These are phyloP conservation scores for Ctenomys sociabilis DNA, from an alignment of 2,113 vertebrate genomes.

Conservation along the genomic window DNA sequence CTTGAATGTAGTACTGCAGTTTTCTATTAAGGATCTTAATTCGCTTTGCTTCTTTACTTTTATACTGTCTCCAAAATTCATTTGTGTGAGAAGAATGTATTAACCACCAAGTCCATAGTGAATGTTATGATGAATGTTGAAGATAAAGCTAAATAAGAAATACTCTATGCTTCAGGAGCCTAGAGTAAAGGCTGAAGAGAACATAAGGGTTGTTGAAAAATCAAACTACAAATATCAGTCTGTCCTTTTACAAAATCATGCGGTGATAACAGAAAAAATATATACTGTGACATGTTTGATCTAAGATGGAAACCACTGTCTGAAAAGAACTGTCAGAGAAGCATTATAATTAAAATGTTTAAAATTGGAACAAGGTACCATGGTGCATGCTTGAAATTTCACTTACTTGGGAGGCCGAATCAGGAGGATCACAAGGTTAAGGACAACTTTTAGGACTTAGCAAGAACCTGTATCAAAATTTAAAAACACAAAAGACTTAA, in stretches of 20 bases:
- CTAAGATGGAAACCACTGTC: background rate
- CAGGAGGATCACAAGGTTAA: background rate
- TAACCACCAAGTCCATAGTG: conserved; percentile 14
- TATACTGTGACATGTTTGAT: background rate
- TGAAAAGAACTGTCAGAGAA: conserved; percentile 24
- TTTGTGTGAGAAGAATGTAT: conserved; percentile 37
- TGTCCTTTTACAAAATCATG: conserved; percentile 53
- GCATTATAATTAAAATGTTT: conserved; percentile 5
- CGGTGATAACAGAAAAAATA: background rate
- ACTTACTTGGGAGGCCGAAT: background rate
- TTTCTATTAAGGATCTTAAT: conserved; percentile 46
- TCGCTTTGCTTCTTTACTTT: conserved; percentile 52
- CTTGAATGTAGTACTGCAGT: conserved; percentile 48
- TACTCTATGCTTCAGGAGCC: background rate
- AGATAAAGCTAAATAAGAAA: conserved; percentile 49
- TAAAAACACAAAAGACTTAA: background rate
- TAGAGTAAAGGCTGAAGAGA: background rate
- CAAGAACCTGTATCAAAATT: background rate
- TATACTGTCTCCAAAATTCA: conserved; percentile 36
- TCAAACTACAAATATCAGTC: background rate
- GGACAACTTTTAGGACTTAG: background rate
- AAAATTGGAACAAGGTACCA: background rate
- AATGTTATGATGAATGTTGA: conserved; percentile 11
- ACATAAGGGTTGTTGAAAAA: conserved; percentile 14
- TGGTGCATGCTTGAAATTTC: background rate